Evolutionary conservation across 2,888 invertebrate species (phyloP).

Genomic region (Mechanitis messenoides): DNA sequence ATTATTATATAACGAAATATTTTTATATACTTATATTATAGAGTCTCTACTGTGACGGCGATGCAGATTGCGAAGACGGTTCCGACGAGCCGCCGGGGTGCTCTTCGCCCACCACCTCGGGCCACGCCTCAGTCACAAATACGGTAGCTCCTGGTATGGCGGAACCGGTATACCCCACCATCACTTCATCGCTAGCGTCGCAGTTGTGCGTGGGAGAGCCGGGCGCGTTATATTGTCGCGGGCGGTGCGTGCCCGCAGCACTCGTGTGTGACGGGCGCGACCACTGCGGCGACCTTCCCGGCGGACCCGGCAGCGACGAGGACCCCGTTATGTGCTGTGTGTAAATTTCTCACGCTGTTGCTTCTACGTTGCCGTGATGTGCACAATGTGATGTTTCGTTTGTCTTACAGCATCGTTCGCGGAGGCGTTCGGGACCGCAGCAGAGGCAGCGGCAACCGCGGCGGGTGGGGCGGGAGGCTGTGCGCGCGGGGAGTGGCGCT

Average conservation of each 20-base stretch:
- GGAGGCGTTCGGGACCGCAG: slow-evolving; percentile 44
- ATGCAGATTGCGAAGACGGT: slow-evolving; percentile 81
- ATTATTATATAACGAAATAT: no score
- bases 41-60: slow-evolving; percentile 81
- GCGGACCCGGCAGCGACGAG: slow-evolving; percentile 78
- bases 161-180: slow-evolving; percentile 43
- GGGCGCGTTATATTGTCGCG: slow-evolving; percentile 78
- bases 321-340: slow-evolving; percentile 70
- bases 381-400: background rate
- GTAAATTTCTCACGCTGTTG: slow-evolving; percentile 19
- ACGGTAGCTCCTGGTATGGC: slow-evolving; percentile 37
- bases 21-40: slow-evolving; percentile 24
- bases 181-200: slow-evolving; percentile 34
- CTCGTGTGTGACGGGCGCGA: slow-evolving; percentile 83
- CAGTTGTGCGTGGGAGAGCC: slow-evolving; percentile 47
- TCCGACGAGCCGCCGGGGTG: slow-evolving; percentile 80
- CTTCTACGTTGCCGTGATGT: background rate
- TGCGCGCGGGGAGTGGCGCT: slow-evolving; percentile 77
- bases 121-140: slow-evolving; percentile 33
- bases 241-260: slow-evolving; percentile 80
- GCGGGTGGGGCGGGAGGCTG: slow-evolving; percentile 55
- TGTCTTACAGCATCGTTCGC: slow-evolving; percentile 51
- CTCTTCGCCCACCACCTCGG: slow-evolving; percentile 23
- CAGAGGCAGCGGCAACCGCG: slow-evolving; percentile 70
- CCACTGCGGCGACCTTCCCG: slow-evolving; percentile 80